Evolutionary conservation across 2,113 vertebrate genomes (phyloP).

Genomic region (Galbula dea): DNA sequence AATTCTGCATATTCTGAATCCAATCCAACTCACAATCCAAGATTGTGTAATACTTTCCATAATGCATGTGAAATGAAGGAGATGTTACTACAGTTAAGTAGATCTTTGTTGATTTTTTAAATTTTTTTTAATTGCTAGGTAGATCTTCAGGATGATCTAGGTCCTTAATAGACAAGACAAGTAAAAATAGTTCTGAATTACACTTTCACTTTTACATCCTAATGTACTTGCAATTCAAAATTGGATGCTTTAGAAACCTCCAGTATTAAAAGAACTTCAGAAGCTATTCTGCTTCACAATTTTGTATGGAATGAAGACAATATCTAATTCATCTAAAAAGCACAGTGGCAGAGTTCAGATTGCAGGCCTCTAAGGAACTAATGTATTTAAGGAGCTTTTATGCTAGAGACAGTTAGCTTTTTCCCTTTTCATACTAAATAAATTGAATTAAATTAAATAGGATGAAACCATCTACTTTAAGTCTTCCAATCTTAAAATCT

Average conservation of each 20-base stretch:
- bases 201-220: neutral
- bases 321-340: constrained; percentile 67
- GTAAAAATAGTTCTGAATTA: neutral
- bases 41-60: neutral
- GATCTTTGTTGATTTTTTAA: neutral
- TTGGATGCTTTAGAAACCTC: neutral
- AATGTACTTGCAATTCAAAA: neutral
- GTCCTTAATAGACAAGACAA: neutral
- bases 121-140: neutral
- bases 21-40: neutral
- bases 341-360: constrained; percentile 30
- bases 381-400: constrained; percentile 76
- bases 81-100: neutral
- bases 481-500: constrained; percentile 43
- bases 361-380: constrained; percentile 67
- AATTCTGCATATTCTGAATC: neutral
- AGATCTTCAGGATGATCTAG: neutral
- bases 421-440: constrained; percentile 66
- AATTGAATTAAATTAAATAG: constrained; percentile 71
- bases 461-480: constrained; percentile 66
- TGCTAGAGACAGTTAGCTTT: constrained; percentile 72
- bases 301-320: constrained; percentile 49
- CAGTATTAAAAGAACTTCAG: neutral
- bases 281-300: neutral
- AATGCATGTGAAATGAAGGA: neutral